Percentiles rank a stretch among this genome's conserved stretches.
Conservation (phyloP, 1,140 invertebrate species). For the Drosophila bocqueti region DNA sequence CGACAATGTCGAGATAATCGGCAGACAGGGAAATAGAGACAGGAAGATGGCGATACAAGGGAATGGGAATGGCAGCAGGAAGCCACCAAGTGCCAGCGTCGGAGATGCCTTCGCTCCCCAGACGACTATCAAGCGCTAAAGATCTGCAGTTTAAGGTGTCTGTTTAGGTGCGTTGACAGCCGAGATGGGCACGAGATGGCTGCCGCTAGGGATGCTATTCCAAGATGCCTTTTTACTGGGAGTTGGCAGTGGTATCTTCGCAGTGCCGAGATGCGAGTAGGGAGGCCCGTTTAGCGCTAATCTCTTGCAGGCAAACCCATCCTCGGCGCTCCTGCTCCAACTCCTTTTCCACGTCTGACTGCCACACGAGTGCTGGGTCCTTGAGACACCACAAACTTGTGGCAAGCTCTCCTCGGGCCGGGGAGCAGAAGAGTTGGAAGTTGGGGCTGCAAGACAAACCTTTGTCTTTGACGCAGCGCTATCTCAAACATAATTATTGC, state of each 20-base stretch:
- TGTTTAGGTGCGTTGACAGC: conserved; percentile 62
- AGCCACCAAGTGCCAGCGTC: conserved; percentile 23
- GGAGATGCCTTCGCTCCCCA: conserved; percentile 15
- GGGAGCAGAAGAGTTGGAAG: conserved; percentile 1
- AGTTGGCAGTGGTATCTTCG: background rate
- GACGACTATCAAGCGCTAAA: conserved; percentile 55
- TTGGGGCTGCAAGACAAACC: conserved; percentile 28
- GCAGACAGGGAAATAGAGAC: conserved; percentile 24
- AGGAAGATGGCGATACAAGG: conserved; percentile 20
- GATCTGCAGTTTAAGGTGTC: conserved; percentile 68
- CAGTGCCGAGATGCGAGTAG: conserved; percentile 5
- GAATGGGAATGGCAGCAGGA: conserved; percentile 23
- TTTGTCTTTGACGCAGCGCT: conserved; percentile 55
- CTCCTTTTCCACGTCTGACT: conserved; percentile 34
- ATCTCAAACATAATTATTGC: conserved; percentile 77
- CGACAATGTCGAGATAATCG: conserved; percentile 65
- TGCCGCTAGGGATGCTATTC: conserved; percentile 6
- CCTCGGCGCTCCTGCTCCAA: background rate
- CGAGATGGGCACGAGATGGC: conserved; percentile 45
- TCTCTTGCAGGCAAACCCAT: conserved; percentile 29
- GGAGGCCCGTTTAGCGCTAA: conserved; percentile 52
- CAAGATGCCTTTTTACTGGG: background rate
- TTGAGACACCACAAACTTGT: conserved; percentile 52
- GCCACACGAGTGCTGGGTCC: conserved; percentile 49
- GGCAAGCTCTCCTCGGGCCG: conserved; percentile 10